A percentile compares a stretch with the other conserved stretches of the same genome.
These are phyloP conservation scores for Megaceryle maxima DNA, from an alignment of 2,113 vertebrate species.

Conservation along the genomic window DNA sequence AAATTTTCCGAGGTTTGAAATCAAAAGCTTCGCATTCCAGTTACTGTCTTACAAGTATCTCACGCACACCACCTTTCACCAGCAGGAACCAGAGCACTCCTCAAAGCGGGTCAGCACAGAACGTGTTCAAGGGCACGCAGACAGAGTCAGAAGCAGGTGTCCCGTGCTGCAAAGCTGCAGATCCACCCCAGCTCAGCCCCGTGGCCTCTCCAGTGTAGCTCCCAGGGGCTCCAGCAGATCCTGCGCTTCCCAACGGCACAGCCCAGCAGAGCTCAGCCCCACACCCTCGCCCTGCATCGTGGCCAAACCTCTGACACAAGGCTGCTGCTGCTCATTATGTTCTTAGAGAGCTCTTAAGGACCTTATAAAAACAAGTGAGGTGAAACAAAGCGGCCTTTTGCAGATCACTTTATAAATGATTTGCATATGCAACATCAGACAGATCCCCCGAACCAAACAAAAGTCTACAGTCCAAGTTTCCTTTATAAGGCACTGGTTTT, in stretches of 20 bases:
- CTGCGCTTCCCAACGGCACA: neutral
- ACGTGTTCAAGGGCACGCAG: neutral
- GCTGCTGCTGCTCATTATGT: neutral
- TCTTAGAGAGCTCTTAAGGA: neutral
- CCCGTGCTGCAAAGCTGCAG: neutral
- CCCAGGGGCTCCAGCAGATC: neutral
- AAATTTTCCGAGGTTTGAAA: neutral
- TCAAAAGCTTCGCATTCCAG: rapidly evolving
- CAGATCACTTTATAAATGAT: neutral
- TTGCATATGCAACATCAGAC: neutral
- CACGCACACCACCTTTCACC: rapidly evolving
- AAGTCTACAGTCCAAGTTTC: neutral
- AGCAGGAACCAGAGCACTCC: neutral
- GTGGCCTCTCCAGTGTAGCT: neutral
- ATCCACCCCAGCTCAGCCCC: rapidly evolving
- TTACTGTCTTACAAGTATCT: neutral
- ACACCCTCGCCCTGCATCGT: rapidly evolving
- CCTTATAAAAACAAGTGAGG: neutral
- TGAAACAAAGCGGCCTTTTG: neutral
- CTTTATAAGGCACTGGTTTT: neutral
- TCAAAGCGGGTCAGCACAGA: neutral
- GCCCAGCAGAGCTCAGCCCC: neutral
- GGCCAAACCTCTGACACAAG: neutral
- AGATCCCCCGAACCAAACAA: neutral
- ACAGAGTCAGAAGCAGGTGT: neutral